Percentiles rank a stretch among this genome's conserved stretches.
Evolutionary conservation across 2,888 invertebrate genomes (phyloP).

Genomic region (Hydropsyche betteni): DNA sequence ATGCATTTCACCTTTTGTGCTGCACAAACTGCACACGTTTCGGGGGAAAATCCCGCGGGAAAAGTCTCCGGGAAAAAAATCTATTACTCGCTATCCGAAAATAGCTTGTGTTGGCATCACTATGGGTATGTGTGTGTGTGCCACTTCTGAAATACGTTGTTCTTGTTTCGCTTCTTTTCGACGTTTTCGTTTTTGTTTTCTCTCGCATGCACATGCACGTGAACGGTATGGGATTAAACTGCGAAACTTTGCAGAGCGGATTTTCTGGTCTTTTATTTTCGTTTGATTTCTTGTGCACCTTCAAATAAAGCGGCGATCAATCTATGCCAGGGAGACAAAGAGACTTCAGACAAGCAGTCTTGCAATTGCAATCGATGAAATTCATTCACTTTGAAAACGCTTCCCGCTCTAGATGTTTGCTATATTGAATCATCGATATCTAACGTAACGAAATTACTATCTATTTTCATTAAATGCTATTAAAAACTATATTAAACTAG

Average conservation of each 20-base stretch:
- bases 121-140: too few species aligned
- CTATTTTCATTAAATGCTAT: too few species aligned
- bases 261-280: conserved; percentile 1
- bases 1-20: conserved; percentile 44
- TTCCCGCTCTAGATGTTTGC: not conserved
- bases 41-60: not conserved
- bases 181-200: too few species aligned
- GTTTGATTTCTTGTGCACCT: conserved; percentile 33
- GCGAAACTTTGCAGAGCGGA: conserved; percentile 20
- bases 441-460: too few species aligned
- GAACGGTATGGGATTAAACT: too few species aligned
- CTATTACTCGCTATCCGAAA: too few species aligned
- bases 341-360: conserved; percentile 35
- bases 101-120: too few species aligned
- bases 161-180: too few species aligned
- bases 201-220: too few species aligned
- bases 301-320: conserved; percentile 44
- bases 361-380: conserved; percentile 38
- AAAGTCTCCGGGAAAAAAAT: not conserved
- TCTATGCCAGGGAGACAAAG: conserved; percentile 42
- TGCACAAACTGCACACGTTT: conserved; percentile 30
- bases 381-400: conserved; percentile 25
- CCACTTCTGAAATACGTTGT: too few species aligned
- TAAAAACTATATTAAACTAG: too few species aligned
- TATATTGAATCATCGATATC: too few species aligned